A percentile compares a stretch with the other conserved stretches of the same genome.
Evolutionary conservation across 2,888 invertebrate genomes (phyloP).

Genomic region (Sympetrum striolatum): DNA sequence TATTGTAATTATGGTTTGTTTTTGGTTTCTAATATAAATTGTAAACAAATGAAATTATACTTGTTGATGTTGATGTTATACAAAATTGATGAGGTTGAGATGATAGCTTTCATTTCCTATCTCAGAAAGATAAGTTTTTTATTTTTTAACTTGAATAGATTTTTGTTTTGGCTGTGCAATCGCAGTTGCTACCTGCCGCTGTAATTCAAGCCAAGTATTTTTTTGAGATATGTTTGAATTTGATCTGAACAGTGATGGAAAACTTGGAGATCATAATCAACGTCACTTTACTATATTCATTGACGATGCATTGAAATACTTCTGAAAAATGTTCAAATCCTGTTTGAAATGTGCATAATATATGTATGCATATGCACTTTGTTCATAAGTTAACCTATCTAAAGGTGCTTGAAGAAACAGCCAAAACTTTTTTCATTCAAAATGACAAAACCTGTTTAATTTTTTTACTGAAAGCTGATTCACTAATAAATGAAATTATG

Average conservation of each 20-base stretch:
- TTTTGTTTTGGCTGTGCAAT: constrained; percentile 1
- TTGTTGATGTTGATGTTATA: constrained; percentile 36
- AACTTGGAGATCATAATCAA: neutral
- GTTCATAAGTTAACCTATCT: neutral
- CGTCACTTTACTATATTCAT: neutral
- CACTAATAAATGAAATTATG: too few species aligned
- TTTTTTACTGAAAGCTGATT: too few species aligned
- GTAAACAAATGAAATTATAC: constrained; percentile 34
- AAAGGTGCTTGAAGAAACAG: neutral
- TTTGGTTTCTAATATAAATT: constrained; percentile 22
- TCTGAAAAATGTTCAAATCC: neutral
- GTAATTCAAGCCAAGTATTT: neutral
- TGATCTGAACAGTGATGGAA: neutral
- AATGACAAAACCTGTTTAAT: neutral
- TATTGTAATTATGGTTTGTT: constrained; percentile 39
- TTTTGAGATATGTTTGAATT: neutral
- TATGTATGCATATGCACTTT: too few species aligned
- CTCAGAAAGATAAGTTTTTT: constrained; percentile 27
- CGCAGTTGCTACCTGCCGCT: neutral
- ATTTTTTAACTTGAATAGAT: constrained; percentile 1
- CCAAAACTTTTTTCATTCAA: neutral
- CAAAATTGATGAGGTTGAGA: constrained; percentile 10
- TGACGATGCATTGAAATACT: neutral
- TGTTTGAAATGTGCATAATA: neutral
- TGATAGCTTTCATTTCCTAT: constrained; percentile 12